Conservation (phyloP, 2,797 vertebrate genomes). For the Ctenochaetus hawaiiensis region DNA sequence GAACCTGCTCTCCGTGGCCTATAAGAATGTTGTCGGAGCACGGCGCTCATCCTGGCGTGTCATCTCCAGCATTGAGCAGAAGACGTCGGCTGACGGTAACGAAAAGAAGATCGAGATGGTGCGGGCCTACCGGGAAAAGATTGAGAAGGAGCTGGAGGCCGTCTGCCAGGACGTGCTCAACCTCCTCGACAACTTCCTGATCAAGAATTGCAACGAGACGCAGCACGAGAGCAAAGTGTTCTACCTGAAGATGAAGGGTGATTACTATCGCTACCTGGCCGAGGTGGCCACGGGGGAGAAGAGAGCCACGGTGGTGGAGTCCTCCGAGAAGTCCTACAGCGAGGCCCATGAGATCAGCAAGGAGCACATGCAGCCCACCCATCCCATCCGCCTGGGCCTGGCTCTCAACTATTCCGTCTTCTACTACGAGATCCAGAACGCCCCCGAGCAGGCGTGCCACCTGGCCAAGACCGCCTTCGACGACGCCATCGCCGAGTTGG, state of each 20-base stretch:
- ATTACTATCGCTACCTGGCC: conserved; percentile 98
- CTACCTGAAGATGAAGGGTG: conserved; percentile 99
- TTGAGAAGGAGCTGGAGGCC: conserved; percentile 97
- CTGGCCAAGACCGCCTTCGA: conserved; percentile 99
- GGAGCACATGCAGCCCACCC: conserved; percentile 99
- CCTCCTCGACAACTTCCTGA: conserved; percentile 98
- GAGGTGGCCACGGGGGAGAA: conserved; percentile 99
- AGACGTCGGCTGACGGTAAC: conserved; percentile 97
- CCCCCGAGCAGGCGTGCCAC: conserved; percentile 98
- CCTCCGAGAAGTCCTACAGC: conserved; percentile 97
- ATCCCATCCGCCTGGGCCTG: conserved; percentile 96
- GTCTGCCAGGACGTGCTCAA: conserved; percentile 98
- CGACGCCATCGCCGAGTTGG: conserved; percentile 98
- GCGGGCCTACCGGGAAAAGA: conserved; percentile 97
- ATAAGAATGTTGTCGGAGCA: conserved; percentile 98
- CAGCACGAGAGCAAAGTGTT: conserved; percentile 99
- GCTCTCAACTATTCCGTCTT: conserved; percentile 99
- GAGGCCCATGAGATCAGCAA: conserved; percentile 99
- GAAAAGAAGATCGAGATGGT: conserved; percentile 99
- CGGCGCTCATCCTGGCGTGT: conserved; percentile 98
- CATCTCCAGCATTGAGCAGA: conserved; percentile 99
- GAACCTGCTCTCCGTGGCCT: conserved; percentile 97
- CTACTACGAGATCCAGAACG: conserved; percentile 99
- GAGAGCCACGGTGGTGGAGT: conserved; percentile 95
- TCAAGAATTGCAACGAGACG: conserved; percentile 98